Base-by-base conservation (phyloP, 2,888 invertebrate genomes). In the Gortyna flavago region DNA sequence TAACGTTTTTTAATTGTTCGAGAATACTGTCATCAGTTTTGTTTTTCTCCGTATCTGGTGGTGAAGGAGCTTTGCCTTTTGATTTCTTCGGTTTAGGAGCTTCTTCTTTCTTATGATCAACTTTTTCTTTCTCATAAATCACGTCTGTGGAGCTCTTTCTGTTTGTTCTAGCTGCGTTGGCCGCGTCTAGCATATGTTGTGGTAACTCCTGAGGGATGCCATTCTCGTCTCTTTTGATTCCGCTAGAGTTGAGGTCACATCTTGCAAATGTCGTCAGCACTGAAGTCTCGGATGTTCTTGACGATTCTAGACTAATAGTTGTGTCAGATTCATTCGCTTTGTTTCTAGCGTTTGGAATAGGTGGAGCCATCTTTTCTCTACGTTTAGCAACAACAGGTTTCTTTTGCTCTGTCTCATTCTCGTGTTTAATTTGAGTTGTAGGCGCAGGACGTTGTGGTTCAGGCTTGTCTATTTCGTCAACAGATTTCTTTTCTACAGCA, bases 1-100 rank as follows among this genome's bases (percentile, higher is more conserved):
- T 93, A 0, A 96, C 92, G 72, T 95, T 94, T 61, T 94, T 94
- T 75, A 96, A 83, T 85, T 95, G 96, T 87, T 96, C 96, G 65
- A 96, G 87, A 69, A 96, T 96, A 80, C 96, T 97, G 77, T 96
- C 96, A 81, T 96, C 96, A 21, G 95, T 96, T 92, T 95, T 96
- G 83, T 97, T 97, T 83, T 93, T 96, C 41, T 96, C 96, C 2
- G 87, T 81, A 71, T 97, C 97, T n/a, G 98, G 98, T 1, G 98
- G 98, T 0, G 97, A 97, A 0, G 98, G 98, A 2, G 98, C 98
- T 94, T 98, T 98, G 0, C 98, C 97, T 93, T 98, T 98, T 65
- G 96, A 97, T 91, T 97, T 98, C 88, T 97, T 98, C 54, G 90
- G 88, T 79, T 96, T 97, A 8, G 88, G 91, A 70, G 87, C 91